A percentile compares a stretch with the other conserved stretches of the same genome.
Evolutionary conservation across 2,888 invertebrate genomes (phyloP).

Genomic region (Tethea ocularis): DNA sequence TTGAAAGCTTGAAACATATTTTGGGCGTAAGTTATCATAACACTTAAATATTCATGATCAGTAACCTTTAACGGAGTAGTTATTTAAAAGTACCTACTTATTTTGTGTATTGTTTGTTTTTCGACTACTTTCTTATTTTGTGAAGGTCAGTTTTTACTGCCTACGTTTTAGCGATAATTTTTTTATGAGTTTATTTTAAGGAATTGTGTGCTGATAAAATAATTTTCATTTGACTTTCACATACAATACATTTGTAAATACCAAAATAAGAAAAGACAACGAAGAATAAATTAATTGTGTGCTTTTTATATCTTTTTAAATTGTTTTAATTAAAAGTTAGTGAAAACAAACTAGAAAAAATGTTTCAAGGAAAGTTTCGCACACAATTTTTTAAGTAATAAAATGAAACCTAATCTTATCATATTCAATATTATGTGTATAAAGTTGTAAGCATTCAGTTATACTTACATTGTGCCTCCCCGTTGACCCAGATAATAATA

Average conservation of each 20-base stretch:
- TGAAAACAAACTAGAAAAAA: too few relatives aligned
- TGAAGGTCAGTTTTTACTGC: background rate
- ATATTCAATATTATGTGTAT: background rate
- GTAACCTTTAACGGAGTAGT: background rate
- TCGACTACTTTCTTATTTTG: background rate
- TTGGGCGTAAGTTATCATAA: background rate
- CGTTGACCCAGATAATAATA: constrained; percentile 40
- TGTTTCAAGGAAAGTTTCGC: too few relatives aligned
- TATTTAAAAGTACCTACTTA: background rate
- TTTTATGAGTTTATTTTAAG: too few relatives aligned
- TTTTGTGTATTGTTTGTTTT: too few relatives aligned
- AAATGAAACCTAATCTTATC: background rate
- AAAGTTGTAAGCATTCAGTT: constrained; percentile 10
- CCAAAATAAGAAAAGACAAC: too few relatives aligned
- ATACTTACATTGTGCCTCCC: constrained; percentile 22
- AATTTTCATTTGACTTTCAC: too few relatives aligned
- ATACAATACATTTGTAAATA: too few relatives aligned
- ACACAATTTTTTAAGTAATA: too few relatives aligned
- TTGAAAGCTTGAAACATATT: background rate
- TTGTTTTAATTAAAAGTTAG: too few relatives aligned
- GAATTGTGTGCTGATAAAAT: too few relatives aligned
- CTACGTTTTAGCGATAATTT: background rate
- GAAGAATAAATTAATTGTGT: too few relatives aligned
- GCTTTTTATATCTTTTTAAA: too few relatives aligned
- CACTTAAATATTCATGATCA: background rate